A percentile compares a stretch with the other conserved stretches of the same genome.
Evolutionary conservation across 2,797 vertebrate genomes (phyloP).

Genomic region (Pitangus sulphuratus): DNA sequence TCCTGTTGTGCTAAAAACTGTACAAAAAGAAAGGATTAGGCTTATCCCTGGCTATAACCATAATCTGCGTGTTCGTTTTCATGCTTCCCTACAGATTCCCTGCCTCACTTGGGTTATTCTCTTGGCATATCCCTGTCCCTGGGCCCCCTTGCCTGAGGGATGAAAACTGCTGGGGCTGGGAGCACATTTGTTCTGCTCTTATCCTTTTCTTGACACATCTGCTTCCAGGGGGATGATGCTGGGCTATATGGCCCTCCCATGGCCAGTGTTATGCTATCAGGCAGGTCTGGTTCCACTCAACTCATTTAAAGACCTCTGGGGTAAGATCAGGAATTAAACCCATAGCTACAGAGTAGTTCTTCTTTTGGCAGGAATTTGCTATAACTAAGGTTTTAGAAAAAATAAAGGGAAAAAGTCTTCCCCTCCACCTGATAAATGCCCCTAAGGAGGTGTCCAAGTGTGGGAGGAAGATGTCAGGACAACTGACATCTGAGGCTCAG

Average conservation of each 20-base stretch:
- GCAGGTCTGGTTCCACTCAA: neutral
- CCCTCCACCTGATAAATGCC: neutral
- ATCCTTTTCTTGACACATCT: neutral
- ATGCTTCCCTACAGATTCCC: neutral
- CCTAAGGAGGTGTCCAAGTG: neutral
- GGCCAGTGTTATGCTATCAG: neutral
- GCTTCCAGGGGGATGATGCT: neutral
- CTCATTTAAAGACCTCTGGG: neutral
- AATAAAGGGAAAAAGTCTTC: neutral
- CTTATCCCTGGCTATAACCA: neutral
- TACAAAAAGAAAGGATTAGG: conserved; percentile 19
- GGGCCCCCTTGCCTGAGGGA: neutral
- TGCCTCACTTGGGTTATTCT: neutral
- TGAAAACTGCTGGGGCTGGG: neutral
- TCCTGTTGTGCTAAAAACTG: neutral
- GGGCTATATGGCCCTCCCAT: accelerated
- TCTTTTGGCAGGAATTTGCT: neutral
- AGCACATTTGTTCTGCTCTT: neutral
- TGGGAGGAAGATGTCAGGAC: conserved; percentile 12
- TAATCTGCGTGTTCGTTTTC: neutral
- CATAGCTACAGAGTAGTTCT: neutral
- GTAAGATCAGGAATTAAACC: neutral
- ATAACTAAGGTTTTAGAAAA: neutral
- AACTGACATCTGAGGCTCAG: neutral
- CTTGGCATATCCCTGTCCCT: neutral